These are phyloP conservation scores for Chrysodeixis includens DNA, from an alignment of 2,888 invertebrate genomes.

Conservation along the genomic window DNA sequence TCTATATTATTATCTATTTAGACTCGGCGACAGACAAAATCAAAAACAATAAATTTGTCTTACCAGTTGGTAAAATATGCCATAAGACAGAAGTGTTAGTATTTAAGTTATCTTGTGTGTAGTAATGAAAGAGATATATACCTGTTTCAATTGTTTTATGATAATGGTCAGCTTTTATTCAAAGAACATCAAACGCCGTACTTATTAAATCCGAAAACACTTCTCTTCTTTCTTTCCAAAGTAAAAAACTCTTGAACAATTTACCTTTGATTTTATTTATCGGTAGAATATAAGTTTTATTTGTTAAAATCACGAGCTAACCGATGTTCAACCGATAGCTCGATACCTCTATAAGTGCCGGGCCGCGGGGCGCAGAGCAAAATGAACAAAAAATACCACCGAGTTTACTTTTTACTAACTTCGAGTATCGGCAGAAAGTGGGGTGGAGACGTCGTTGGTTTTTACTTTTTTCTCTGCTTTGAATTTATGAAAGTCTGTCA, in stretches of 20 bases:
- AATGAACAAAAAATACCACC: slow-evolving; percentile 51
- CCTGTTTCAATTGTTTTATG: too few relatives aligned
- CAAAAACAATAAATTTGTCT: too few relatives aligned
- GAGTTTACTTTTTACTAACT: slow-evolving; percentile 58
- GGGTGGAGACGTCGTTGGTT: slow-evolving; percentile 25
- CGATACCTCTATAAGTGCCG: slow-evolving; percentile 6
- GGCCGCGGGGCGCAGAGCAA: slow-evolving; percentile 27
- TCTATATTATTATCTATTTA: too few relatives aligned
- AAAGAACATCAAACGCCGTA: neutral
- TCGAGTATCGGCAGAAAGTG: slow-evolving; percentile 25
- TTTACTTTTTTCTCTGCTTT: neutral
- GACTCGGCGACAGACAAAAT: too few relatives aligned
- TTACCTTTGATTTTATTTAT: neutral
- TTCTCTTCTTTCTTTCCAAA: neutral
- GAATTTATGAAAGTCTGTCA: neutral
- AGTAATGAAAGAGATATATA: too few relatives aligned
- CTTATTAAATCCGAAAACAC: neutral
- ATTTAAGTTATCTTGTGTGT: too few relatives aligned
- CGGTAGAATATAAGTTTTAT: slow-evolving; percentile 27
- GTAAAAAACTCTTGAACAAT: neutral
- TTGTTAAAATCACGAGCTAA: slow-evolving; percentile 39
- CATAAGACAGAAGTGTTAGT: too few relatives aligned
- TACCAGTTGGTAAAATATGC: too few relatives aligned
- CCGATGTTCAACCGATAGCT: slow-evolving; percentile 40
- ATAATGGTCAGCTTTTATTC: neutral